Evolutionary conservation across 2,888 invertebrate species (phyloP).

Genomic region (Leucophora obtusa): DNA sequence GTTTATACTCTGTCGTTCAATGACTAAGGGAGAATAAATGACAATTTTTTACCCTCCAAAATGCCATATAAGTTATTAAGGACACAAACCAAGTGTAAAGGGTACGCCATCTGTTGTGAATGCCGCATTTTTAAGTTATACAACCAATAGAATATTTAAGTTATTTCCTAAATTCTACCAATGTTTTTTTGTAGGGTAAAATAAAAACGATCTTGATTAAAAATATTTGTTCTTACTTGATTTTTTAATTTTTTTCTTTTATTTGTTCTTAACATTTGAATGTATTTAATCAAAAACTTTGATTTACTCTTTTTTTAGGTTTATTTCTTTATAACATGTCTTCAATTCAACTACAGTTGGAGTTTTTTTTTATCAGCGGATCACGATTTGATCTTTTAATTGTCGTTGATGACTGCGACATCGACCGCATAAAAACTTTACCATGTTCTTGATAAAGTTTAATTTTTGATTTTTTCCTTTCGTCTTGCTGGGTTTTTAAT

Average conservation of each 20-base stretch:
- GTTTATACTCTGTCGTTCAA: too few species aligned
- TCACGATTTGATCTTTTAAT: slow-evolving; percentile 64
- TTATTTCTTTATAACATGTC: slow-evolving; percentile 19
- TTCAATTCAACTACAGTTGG: not conserved
- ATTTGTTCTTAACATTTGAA: slow-evolving; percentile 42
- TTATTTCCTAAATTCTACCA: too few species aligned
- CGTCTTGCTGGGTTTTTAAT: slow-evolving; percentile 20
- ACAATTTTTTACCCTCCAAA: too few species aligned
- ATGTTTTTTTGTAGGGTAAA: too few species aligned
- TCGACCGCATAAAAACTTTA: slow-evolving; percentile 43
- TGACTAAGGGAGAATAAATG: too few species aligned
- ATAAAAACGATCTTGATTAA: too few species aligned
- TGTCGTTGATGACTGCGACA: slow-evolving; percentile 60
- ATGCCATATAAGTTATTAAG: too few species aligned
- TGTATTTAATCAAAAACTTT: slow-evolving; percentile 63
- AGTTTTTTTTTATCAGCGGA: slow-evolving; percentile 50
- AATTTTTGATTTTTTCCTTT: slow-evolving; percentile 39
- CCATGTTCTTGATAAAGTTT: slow-evolving; percentile 33
- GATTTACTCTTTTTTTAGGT: slow-evolving; percentile 54
- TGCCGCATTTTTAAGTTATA: too few species aligned
- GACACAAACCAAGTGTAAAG: too few species aligned
- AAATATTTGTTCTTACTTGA: not conserved
- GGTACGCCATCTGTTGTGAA: too few species aligned
- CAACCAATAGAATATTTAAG: too few species aligned
- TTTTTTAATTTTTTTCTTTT: slow-evolving; percentile 47